Percentiles rank a stretch among this genome's conserved stretches.
These are phyloP conservation scores for Nephila pilipes DNA, from an alignment of 1,140 invertebrate genomes.

Conservation along the genomic window DNA sequence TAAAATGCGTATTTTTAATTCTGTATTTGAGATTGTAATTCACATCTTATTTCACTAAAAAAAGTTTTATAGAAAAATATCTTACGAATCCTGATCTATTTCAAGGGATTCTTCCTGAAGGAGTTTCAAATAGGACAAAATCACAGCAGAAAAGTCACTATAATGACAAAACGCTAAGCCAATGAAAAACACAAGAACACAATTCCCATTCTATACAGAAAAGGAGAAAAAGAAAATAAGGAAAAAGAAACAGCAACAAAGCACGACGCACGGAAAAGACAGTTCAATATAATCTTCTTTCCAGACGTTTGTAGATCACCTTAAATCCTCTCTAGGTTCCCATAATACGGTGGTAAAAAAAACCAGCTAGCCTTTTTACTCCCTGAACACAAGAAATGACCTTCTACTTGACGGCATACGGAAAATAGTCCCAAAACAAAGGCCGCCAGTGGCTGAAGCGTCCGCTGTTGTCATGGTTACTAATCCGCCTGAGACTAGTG, in stretches of 20 bases:
- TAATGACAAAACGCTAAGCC: constrained; percentile 32
- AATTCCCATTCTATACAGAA: background rate
- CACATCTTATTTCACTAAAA: no score
- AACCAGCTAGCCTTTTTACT: background rate
- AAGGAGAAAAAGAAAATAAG: background rate
- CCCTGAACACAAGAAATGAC: constrained; percentile 55
- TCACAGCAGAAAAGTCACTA: background rate
- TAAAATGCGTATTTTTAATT: no score
- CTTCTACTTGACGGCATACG: constrained; percentile 46
- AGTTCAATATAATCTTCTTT: constrained; percentile 55
- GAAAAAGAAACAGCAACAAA: background rate
- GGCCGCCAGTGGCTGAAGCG: constrained; percentile 1
- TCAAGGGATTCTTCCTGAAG: no score
- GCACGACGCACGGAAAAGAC: background rate
- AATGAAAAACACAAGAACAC: background rate
- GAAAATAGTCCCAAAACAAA: constrained; percentile 40
- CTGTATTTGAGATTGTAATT: no score
- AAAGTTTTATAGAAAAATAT: no score
- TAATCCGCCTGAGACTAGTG: constrained; percentile 55
- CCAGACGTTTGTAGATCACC: constrained; percentile 59
- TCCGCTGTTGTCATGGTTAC: constrained; percentile 43
- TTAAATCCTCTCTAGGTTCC: constrained; percentile 50
- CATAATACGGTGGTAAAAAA: constrained; percentile 11
- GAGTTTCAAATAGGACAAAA: background rate
- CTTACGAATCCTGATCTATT: no score